phyloP scores from a whole-genome alignment of 2,888 invertebrate species.

The Eupithecia subumbrata region DNA sequence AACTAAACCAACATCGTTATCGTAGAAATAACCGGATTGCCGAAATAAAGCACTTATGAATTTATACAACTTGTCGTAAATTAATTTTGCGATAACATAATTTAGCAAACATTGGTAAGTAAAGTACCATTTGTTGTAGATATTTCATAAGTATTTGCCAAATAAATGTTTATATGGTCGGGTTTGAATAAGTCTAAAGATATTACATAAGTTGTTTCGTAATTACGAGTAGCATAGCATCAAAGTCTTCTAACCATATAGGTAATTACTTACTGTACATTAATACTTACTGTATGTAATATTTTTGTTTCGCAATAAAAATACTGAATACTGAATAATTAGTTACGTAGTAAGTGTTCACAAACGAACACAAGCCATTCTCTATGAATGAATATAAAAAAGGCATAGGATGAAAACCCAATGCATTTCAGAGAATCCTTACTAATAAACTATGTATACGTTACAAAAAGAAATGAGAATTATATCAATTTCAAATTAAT shows the following conservation, averaged over 20 bases:
- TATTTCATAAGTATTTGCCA: not conserved
- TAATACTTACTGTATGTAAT: no score
- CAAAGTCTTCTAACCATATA: no score
- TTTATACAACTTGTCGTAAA: constrained; percentile 25
- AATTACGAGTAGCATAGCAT: not conserved
- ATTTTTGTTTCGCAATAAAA: no score
- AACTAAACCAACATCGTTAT: constrained; percentile 19
- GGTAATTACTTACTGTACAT: no score
- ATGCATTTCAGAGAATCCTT: not conserved
- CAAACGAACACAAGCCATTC: no score
- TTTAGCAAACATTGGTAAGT: not conserved
- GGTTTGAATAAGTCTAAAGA: not conserved
- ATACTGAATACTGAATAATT: no score
- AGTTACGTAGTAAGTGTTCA: no score
- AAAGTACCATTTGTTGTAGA: constrained; percentile 5
- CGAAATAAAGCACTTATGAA: constrained; percentile 25
- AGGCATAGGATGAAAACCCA: not conserved
- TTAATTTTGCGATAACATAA: constrained; percentile 4
- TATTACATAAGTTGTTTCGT: not conserved
- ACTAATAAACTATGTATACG: not conserved
- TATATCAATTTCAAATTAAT: not conserved
- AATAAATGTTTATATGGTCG: not conserved
- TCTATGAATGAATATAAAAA: not conserved
- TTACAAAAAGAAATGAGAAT: not conserved
- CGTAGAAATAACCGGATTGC: constrained; percentile 12